Conservation (phyloP, 30 jellyfish, hydroid and myxozoan species). For the Rhopilema esculentum region DNA sequence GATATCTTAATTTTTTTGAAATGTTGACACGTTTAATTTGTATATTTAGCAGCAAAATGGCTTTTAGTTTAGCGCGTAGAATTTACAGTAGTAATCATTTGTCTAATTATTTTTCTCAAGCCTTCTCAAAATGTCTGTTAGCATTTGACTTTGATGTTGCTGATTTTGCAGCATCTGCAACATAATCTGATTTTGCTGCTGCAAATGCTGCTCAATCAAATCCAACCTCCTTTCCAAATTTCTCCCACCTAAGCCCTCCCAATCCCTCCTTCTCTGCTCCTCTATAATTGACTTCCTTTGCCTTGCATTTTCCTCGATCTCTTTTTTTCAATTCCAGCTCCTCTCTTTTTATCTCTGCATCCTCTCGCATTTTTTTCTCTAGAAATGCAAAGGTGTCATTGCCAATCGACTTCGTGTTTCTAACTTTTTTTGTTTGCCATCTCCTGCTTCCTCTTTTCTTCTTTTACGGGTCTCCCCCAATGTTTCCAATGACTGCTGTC, state of each 20-base stretch:
- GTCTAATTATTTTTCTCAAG: neutral
- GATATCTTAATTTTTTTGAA: no score
- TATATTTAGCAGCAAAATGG: no score
- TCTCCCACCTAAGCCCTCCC: neutral
- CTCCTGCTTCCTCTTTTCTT: neutral
- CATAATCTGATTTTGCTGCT: neutral
- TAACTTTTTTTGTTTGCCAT: neutral
- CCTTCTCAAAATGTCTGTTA: neutral
- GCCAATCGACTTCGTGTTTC: slow-evolving; percentile 6
- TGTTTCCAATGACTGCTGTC: slow-evolving; percentile 20
- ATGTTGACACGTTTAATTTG: no score
- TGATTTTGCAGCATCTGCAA: slow-evolving; percentile 1
- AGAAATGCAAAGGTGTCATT: neutral
- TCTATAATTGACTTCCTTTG: slow-evolving; percentile 6
- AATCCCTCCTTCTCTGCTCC: slow-evolving; percentile 1
- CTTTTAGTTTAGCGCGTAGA: no score
- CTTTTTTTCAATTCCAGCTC: slow-evolving; percentile 2
- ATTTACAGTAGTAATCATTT: no score
- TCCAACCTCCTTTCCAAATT: neutral
- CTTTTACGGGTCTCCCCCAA: slow-evolving; percentile 43
- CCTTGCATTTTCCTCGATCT: slow-evolving; percentile 20
- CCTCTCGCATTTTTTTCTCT: neutral
- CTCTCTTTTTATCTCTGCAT: slow-evolving; percentile 9
- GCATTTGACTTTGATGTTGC: neutral
- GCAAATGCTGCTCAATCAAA: neutral